Conservation (phyloP, 2,113 vertebrate genomes). For the Phaetusa simplex region DNA sequence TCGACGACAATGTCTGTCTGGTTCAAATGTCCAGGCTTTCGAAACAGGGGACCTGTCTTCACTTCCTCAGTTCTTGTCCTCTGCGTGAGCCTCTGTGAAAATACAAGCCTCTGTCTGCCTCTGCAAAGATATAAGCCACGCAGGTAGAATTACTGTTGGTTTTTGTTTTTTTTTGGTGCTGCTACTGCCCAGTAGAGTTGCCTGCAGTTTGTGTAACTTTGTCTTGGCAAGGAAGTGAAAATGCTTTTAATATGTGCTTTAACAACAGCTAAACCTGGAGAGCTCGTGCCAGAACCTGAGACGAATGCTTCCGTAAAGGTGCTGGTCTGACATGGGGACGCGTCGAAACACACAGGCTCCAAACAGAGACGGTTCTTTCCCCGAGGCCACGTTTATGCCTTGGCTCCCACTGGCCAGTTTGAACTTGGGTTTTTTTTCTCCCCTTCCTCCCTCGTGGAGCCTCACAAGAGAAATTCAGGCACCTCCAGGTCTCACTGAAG, state of each 20-base stretch:
- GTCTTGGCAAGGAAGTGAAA: not conserved
- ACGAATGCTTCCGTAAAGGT: not conserved
- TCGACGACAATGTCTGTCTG: not conserved
- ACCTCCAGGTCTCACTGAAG: not conserved
- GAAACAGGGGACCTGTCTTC: not conserved
- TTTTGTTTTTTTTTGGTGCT: not conserved
- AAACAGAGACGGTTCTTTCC: not conserved
- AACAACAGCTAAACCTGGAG: not conserved
- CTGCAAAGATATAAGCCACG: rapidly evolving
- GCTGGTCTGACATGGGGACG: not conserved
- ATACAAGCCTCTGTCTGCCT: not conserved
- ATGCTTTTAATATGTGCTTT: not conserved
- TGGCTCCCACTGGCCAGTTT: not conserved
- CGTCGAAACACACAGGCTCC: not conserved
- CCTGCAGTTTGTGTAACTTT: not conserved
- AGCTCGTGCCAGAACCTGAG: not conserved
- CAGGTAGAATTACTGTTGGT: not conserved
- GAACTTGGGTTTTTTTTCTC: not conserved
- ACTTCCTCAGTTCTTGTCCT: not conserved
- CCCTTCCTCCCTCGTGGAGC: not conserved
- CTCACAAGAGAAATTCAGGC: not conserved
- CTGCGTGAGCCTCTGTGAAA: not conserved
- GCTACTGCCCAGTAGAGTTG: not conserved
- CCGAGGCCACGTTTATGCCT: not conserved
- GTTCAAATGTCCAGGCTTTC: not conserved